phyloP scores from a whole-genome alignment of 2,113 vertebrate genomes.

The Rhinopithecus roxellana region DNA sequence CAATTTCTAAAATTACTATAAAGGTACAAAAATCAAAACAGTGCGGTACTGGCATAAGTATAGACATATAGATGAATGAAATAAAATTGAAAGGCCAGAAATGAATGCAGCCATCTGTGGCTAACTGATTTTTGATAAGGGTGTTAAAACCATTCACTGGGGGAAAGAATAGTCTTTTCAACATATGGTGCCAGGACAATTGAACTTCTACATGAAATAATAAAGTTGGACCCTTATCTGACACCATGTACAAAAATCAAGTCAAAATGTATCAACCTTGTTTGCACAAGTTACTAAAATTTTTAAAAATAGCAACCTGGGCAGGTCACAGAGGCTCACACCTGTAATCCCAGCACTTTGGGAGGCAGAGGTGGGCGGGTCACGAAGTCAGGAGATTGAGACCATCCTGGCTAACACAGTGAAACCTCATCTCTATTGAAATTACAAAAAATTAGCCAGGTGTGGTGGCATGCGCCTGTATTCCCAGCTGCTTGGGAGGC shows the following conservation, averaged over 20 bases:
- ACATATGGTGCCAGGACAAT: background rate
- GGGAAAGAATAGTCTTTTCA: background rate
- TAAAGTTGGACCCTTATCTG: background rate
- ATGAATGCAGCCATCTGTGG: background rate
- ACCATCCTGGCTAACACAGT: too few relatives aligned
- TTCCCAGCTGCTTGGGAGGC: too few relatives aligned
- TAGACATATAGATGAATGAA: background rate
- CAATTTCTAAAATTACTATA: background rate
- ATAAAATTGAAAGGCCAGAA: background rate
- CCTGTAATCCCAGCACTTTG: too few relatives aligned
- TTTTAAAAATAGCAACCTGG: too few relatives aligned
- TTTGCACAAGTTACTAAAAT: too few relatives aligned
- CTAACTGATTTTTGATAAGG: background rate
- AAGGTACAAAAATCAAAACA: background rate
- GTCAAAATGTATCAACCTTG: background rate
- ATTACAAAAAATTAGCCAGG: too few relatives aligned
- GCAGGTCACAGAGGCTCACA: too few relatives aligned
- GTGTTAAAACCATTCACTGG: background rate
- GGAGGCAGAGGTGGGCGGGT: too few relatives aligned
- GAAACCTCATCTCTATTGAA: too few relatives aligned
- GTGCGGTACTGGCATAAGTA: background rate
- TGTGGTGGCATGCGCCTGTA: too few relatives aligned
- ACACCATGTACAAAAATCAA: background rate
- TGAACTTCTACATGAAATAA: background rate
- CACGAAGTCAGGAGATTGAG: too few relatives aligned